Conservation (phyloP, 2,797 vertebrate genomes). For the Eulemur mongoz region DNA sequence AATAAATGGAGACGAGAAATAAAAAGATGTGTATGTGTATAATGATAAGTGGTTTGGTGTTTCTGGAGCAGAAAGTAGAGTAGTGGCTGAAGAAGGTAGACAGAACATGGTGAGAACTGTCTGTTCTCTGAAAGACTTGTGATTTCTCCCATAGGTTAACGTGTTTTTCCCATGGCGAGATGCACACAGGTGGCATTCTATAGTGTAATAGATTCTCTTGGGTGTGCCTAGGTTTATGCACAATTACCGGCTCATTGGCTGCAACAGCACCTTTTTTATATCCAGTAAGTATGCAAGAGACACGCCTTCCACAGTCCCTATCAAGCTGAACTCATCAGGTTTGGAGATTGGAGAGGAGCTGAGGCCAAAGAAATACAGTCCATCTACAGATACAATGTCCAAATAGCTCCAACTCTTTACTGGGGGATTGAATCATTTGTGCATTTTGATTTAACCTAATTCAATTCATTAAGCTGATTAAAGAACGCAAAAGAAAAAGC, state of each 20-base stretch:
- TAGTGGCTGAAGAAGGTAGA: background rate
- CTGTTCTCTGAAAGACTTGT: background rate
- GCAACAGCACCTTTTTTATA: background rate
- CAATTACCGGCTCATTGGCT: background rate
- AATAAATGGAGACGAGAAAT: background rate
- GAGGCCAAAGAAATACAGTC: background rate
- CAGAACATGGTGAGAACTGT: background rate
- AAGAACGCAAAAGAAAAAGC: background rate
- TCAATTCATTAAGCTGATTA: background rate
- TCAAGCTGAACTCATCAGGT: background rate
- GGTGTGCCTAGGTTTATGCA: background rate
- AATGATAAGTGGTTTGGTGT: background rate
- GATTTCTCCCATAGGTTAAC: background rate
- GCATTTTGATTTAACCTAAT: background rate
- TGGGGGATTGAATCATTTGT: background rate
- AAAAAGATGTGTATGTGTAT: background rate
- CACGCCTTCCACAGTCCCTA: background rate
- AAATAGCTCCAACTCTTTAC: background rate
- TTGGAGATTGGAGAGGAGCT: background rate
- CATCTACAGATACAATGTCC: background rate
- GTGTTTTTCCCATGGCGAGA: background rate
- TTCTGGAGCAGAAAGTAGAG: background rate
- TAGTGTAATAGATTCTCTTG: background rate
- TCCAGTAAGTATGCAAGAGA: background rate
- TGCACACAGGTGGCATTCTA: background rate